phyloP scores from a whole-genome alignment of 2,797 vertebrate genomes.

The Enteromius anoplus region DNA sequence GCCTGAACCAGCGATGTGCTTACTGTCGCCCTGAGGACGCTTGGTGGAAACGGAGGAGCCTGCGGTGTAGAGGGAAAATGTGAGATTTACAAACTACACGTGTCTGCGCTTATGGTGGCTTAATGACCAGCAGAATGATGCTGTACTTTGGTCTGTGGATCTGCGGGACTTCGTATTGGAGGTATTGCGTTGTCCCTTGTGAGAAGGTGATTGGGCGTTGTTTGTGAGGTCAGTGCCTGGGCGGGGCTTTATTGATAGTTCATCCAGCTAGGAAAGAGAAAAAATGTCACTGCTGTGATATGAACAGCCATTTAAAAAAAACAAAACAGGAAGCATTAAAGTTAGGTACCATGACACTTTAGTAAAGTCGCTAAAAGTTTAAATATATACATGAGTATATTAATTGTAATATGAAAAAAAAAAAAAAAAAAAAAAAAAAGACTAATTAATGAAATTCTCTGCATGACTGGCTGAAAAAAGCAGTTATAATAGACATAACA shows the following conservation, averaged over 20 bases:
- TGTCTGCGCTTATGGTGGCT: neutral
- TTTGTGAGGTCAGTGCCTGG: conserved; percentile 76
- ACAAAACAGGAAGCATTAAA: neutral
- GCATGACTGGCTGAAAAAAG: neutral
- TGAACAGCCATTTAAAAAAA: neutral
- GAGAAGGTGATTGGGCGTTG: conserved; percentile 78
- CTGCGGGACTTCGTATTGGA: conserved; percentile 80
- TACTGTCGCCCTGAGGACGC: conserved; percentile 80
- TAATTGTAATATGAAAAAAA: neutral
- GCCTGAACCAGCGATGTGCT: conserved; percentile 76
- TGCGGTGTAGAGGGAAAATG: conserved; percentile 49
- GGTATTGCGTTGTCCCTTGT: conserved; percentile 83
- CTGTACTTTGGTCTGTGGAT: conserved; percentile 81
- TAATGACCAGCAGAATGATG: neutral
- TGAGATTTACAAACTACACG: neutral
- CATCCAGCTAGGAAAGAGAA: conserved; percentile 73
- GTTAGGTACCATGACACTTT: neutral
- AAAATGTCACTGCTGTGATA: too few relatives aligned
- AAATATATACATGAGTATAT: neutral
- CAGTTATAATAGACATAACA: neutral
- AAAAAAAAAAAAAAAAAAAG: too few relatives aligned
- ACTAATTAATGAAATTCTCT: neutral
- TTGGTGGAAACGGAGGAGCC: conserved; percentile 77
- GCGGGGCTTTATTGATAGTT: conserved; percentile 76
- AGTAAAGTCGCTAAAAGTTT: neutral